phyloP scores from a whole-genome alignment of 2,797 vertebrate species.

The Poeciliopsis paucimaculata region DNA sequence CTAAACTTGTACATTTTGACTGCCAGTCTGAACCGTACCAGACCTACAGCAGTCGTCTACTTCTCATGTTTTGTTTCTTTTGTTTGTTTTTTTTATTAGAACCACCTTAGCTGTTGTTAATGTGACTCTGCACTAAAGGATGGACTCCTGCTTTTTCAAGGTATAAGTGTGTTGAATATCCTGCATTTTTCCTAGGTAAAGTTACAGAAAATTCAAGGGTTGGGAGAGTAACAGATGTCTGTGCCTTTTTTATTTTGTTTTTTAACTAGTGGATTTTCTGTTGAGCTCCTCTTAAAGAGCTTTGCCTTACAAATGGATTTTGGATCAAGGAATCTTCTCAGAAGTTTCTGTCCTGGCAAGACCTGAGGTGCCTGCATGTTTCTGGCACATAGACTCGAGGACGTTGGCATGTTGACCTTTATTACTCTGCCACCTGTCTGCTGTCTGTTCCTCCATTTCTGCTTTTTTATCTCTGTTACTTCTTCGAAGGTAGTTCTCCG shows the following conservation, averaged over 20 bases:
- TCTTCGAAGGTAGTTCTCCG: constrained; percentile 83
- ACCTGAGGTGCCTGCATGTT: constrained; percentile 66
- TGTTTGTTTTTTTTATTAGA: constrained; percentile 48
- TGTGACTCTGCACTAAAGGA: constrained; percentile 65
- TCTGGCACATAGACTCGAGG: constrained; percentile 73
- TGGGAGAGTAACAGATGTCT: constrained; percentile 84
- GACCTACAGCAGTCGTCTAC: constrained; percentile 30
- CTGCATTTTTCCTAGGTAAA: constrained; percentile 24
- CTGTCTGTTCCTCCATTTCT: constrained; percentile 60
- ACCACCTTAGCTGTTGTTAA: constrained; percentile 60
- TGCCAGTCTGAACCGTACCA: constrained; percentile 37
- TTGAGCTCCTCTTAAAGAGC: constrained; percentile 84
- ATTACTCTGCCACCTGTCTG: constrained; percentile 69
- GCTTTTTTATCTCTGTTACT: constrained; percentile 13
- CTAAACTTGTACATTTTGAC: constrained; percentile 51
- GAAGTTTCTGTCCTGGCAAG: constrained; percentile 49
- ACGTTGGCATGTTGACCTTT: constrained; percentile 76
- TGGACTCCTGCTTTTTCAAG: constrained; percentile 60
- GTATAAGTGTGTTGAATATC: constrained; percentile 44
- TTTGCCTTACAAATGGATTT: constrained; percentile 92
- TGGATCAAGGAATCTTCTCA: constrained; percentile 57
- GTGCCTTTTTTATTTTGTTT: constrained; percentile 86
- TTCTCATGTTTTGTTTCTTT: constrained; percentile 36
- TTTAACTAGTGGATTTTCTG: constrained; percentile 80
- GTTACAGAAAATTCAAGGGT: constrained; percentile 62